Base-by-base conservation (phyloP, 2,888 invertebrate genomes). In the Selenia dentaria region DNA sequence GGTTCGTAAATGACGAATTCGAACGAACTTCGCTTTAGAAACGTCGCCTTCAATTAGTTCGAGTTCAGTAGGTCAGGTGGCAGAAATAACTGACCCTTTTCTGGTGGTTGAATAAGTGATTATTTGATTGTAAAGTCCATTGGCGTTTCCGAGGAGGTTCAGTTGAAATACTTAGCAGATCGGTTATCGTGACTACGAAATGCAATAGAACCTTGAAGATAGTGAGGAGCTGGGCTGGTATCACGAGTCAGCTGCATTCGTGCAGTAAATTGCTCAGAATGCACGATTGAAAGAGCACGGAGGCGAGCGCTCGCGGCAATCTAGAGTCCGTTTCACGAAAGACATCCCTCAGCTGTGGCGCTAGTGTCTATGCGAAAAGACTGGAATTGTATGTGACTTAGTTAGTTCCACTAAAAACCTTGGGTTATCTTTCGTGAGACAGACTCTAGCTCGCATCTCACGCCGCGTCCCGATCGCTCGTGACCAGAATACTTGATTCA, bases 191-290 rank as follows among this genome's bases (percentile, higher is more conserved):
- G 79, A 80, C 73, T 77, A 51, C 47, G 64, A 59, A 73, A 69
- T 75, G 71, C 70, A 76, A 66, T 67, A 69, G 68, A 70, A 70
- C 73, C 77, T 77, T 75, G 73, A 72, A 78, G 75, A 72, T 77
- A 78, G 67, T 69, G 69, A 70, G 68, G 67, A 67, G 67, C 62
- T 61, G 60, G 67, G 68, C 62, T 61, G 60, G 67, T 69, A 79
- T 82, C 80, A 82, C 79, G 79, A 83, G 65, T 61, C 59, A 58
- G 62, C 59, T 57, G 47, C 55, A 61, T 65, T 78, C 80, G 78
- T 83, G 81, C 81, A 76, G 71, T 74, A 76, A 83, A 83, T 86
- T 85, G 86, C 80, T 79, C 83, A 86, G 86, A 77, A 70, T 74
- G 75, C 71, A n/a, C n/a, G 78, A 80, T 79, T 76, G 78, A 80